Percentiles rank a stretch among this genome's conserved stretches.
phyloP scores from a whole-genome alignment of 2,888 invertebrate genomes.

The Melinaea menophilus region DNA sequence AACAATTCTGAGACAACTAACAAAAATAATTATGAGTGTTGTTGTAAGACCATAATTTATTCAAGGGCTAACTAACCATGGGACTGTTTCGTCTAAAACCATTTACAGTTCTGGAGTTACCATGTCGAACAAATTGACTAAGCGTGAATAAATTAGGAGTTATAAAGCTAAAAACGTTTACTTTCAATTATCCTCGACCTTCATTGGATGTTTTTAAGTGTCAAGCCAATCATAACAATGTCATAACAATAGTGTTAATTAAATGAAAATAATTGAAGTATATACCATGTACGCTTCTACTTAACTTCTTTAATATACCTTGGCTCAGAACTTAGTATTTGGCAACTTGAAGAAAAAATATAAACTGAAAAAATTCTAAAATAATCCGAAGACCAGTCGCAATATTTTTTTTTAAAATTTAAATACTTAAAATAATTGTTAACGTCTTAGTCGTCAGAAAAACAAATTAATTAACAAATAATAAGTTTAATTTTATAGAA shows the following conservation, averaged over 20 bases:
- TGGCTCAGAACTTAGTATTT: too few species aligned
- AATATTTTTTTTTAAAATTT: too few species aligned
- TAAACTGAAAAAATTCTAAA: too few species aligned
- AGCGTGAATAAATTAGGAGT: conserved; percentile 12
- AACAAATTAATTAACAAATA: too few species aligned
- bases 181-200: not conserved
- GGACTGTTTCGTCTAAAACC: conserved; percentile 14
- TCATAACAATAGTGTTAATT: not conserved
- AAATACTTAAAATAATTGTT: too few species aligned
- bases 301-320: too few species aligned
- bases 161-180: conserved; percentile 11
- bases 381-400: too few species aligned
- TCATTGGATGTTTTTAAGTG: not conserved
- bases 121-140: conserved; percentile 12
- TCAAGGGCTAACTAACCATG: conserved; percentile 15
- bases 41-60: conserved; percentile 16
- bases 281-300: too few species aligned
- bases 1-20: conserved; percentile 8
- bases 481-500: too few species aligned
- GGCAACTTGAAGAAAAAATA: too few species aligned
- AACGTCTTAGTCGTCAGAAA: too few species aligned
- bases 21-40: conserved; percentile 11
- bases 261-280: not conserved
- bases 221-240: not conserved
- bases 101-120: conserved; percentile 9